Evolutionary conservation across 2,888 invertebrate species (phyloP).

Genomic region (Drosophila neonasuta): DNA sequence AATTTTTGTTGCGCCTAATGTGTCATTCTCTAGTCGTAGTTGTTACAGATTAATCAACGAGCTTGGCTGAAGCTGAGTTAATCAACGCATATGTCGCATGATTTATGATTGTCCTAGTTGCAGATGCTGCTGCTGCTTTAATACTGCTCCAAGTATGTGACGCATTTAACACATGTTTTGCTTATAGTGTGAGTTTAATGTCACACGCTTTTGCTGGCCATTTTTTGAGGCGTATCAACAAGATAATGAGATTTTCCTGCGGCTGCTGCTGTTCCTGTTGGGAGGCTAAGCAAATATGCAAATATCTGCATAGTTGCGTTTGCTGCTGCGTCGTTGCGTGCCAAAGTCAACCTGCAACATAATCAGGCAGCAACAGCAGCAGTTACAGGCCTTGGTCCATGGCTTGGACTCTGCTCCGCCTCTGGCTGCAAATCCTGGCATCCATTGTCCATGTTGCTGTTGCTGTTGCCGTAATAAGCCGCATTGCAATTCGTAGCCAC

Average conservation of each 20-base stretch:
- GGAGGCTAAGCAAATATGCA: slow-evolving; percentile 51
- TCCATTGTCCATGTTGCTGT: slow-evolving; percentile 16
- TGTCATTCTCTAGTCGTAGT: slow-evolving; percentile 45
- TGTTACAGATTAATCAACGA: slow-evolving; percentile 49
- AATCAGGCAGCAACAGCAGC: slow-evolving; percentile 22
- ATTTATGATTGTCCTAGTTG: slow-evolving; percentile 49
- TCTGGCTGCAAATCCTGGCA: slow-evolving; percentile 4
- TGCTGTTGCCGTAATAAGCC: slow-evolving; percentile 61
- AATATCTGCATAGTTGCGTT: slow-evolving; percentile 41
- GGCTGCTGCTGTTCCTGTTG: slow-evolving; percentile 7
- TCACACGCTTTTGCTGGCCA: slow-evolving; percentile 8
- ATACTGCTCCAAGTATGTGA: slow-evolving; percentile 9
- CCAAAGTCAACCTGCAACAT: slow-evolving; percentile 49
- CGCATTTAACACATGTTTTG: slow-evolving; percentile 48
- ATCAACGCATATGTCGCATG: slow-evolving; percentile 59
- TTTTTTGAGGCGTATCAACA: slow-evolving; percentile 66
- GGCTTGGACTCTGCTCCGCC: neutral
- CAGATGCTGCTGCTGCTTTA: too few relatives aligned
- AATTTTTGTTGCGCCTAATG: slow-evolving; percentile 49
- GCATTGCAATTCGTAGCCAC: slow-evolving; percentile 50
- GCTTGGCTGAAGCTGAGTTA: slow-evolving; percentile 41
- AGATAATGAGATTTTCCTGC: slow-evolving; percentile 65
- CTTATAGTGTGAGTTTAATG: slow-evolving; percentile 1
- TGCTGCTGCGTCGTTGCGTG: slow-evolving; percentile 7
- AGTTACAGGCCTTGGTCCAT: neutral